Evolutionary conservation across 2,113 vertebrate genomes (phyloP).

Genomic region (Stegostoma tigrinum): DNA sequence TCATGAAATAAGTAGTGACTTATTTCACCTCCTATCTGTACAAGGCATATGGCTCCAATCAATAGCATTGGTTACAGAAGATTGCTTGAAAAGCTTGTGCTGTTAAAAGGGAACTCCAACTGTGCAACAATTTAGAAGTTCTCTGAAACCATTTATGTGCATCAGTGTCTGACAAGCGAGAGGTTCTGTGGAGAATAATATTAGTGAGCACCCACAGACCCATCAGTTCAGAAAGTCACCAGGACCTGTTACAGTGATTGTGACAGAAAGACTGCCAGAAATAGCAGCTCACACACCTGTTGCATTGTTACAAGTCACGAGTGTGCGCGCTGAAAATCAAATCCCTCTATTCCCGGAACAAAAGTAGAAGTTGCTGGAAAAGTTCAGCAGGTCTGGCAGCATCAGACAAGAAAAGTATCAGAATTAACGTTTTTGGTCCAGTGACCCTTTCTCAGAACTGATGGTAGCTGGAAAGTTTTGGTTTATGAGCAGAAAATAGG

Average conservation of each 20-base stretch:
- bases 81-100: neutral
- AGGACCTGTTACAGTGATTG: neutral
- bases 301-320: no score
- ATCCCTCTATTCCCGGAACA: no score
- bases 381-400: no score
- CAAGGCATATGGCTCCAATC: neutral
- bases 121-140: neutral
- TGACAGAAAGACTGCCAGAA: neutral
- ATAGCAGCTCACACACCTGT: neutral
- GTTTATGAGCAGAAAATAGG: no score
- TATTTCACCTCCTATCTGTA: neutral
- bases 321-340: no score
- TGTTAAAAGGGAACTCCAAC: neutral
- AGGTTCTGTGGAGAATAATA: neutral
- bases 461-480: no score
- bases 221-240: neutral
- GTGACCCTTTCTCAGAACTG: no score
- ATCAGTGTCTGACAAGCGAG: neutral
- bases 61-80: neutral
- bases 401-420: no score
- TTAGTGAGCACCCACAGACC: neutral
- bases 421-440: no score
- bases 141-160: neutral
- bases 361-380: no score
- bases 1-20: neutral